Evolutionary conservation across 1,140 invertebrate genomes (phyloP).

Genomic region (Ceratosolen solmsi): DNA sequence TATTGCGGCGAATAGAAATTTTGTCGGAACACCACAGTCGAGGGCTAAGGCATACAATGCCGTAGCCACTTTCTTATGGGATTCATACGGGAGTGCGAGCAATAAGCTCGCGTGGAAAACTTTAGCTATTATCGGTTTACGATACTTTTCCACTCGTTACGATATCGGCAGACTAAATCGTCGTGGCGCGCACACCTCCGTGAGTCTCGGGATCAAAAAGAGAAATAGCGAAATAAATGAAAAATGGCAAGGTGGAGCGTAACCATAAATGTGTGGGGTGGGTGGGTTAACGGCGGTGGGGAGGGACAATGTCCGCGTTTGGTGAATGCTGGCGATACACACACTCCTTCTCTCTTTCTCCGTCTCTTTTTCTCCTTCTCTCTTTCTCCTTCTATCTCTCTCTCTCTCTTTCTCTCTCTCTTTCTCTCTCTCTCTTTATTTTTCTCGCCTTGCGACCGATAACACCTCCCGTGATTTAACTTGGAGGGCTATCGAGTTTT

Average conservation of each 20-base stretch:
- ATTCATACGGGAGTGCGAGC: not conserved
- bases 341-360: too few relatives aligned
- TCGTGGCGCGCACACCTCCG: not conserved
- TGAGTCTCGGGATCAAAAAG: not conserved
- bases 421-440: not conserved
- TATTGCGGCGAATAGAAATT: not conserved
- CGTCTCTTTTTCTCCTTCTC: too few relatives aligned
- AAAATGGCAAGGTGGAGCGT: not conserved
- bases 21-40: not conserved
- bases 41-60: not conserved
- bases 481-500: slow-evolving; percentile 60
- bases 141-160: not conserved
- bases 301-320: not conserved
- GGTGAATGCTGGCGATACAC: too few relatives aligned
- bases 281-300: not conserved
- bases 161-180: too few relatives aligned
- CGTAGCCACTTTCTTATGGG: not conserved
- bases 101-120: slow-evolving; percentile 20
- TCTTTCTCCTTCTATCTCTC: too few relatives aligned
- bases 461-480: slow-evolving; percentile 57
- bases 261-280: not conserved
- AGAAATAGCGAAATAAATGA: not conserved
- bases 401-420: slow-evolving; percentile 4
- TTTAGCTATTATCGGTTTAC: slow-evolving; percentile 39
- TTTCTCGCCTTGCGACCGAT: slow-evolving; percentile 45